Evolutionary conservation across 2,888 invertebrate species (phyloP).

Genomic region (Drosophila prolongata): DNA sequence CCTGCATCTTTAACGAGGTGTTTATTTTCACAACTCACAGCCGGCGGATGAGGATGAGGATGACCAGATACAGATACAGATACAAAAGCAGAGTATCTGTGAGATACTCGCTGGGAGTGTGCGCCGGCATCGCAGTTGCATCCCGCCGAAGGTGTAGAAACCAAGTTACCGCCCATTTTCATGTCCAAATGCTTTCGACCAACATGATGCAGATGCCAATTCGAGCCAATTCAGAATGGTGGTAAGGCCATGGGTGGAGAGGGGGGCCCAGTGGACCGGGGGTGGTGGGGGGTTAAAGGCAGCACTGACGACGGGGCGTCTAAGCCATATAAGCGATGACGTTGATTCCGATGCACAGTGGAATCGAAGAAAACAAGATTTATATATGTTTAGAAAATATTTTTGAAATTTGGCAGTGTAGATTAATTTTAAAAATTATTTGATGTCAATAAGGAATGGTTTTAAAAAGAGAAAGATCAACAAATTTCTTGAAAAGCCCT

Average conservation of each 20-base stretch:
- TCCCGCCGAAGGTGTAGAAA: constrained; percentile 75
- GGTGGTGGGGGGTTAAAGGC: constrained; percentile 1
- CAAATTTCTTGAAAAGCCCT: too few relatives aligned
- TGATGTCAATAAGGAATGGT: too few relatives aligned
- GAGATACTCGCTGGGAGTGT: constrained; percentile 29
- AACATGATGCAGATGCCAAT: constrained; percentile 75
- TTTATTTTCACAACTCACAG: constrained; percentile 82
- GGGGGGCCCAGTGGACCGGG: background rate
- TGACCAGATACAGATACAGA: constrained; percentile 23
- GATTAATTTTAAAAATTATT: too few relatives aligned
- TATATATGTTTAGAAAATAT: too few relatives aligned
- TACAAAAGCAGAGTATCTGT: constrained; percentile 18
- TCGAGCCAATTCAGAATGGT: constrained; percentile 41
- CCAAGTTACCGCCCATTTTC: constrained; percentile 76
- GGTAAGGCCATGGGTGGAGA: constrained; percentile 1
- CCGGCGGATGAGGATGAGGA: constrained; percentile 40
- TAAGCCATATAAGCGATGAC: constrained; percentile 71
- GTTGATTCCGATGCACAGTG: constrained; percentile 58
- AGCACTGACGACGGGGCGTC: constrained; percentile 72
- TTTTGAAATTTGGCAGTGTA: too few relatives aligned
- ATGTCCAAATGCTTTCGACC: constrained; percentile 59
- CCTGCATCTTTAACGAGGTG: constrained; percentile 82
- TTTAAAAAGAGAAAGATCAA: too few relatives aligned
- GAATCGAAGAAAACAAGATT: background rate
- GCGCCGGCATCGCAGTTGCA: constrained; percentile 55